phyloP scores from a whole-genome alignment of 2,797 vertebrate genomes.

The Tamandua tetradactyla region DNA sequence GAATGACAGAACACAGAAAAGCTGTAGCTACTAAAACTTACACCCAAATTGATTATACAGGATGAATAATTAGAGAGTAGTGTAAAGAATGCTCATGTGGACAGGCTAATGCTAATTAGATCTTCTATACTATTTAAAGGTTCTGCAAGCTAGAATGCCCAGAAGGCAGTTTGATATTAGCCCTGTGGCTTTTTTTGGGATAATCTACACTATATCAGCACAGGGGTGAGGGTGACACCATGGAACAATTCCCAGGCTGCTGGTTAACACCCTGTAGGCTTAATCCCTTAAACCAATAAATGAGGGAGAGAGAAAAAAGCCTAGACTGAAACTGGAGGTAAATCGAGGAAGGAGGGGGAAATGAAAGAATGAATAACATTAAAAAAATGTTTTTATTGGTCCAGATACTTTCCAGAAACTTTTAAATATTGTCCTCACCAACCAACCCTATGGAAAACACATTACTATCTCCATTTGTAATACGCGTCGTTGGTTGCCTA shows the following conservation, averaged over 20 bases:
- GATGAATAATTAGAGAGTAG: background rate
- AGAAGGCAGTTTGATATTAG: background rate
- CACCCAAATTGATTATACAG: background rate
- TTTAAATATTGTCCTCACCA: background rate
- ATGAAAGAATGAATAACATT: background rate
- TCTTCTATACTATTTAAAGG: background rate
- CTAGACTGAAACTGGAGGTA: background rate
- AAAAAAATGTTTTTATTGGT: background rate
- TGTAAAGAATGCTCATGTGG: background rate
- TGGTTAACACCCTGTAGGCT: conserved; percentile 3
- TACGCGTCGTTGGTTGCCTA: background rate
- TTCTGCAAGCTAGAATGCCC: background rate
- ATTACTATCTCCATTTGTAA: background rate
- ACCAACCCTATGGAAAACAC: background rate
- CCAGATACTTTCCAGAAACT: conserved; percentile 12
- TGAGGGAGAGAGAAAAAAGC: background rate
- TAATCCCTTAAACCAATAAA: background rate
- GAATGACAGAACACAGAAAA: conserved; percentile 33
- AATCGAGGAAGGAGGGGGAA: background rate
- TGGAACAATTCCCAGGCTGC: background rate
- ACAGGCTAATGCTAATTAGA: background rate
- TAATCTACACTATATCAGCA: background rate
- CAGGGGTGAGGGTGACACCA: background rate
- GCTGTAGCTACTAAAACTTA: background rate
- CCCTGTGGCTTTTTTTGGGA: background rate